phyloP scores from a whole-genome alignment of 1,140 invertebrate genomes.

The Neoseiulus cucumeris region DNA sequence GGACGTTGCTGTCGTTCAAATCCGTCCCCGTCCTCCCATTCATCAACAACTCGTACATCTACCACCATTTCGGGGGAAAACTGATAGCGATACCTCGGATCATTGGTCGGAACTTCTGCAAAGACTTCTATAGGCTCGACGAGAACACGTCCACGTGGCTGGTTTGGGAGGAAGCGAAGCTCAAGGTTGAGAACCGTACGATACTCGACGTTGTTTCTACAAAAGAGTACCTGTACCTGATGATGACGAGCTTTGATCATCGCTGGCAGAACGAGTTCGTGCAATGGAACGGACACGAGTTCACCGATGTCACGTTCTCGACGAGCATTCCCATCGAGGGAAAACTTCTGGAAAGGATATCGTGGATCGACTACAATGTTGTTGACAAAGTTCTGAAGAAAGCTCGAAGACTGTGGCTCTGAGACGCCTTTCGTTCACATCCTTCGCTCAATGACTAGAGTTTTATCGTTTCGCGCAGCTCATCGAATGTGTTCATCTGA shows the following conservation, averaged over 20 bases:
- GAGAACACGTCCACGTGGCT: not conserved
- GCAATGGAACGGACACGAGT: slow-evolving; percentile 9
- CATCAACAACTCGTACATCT: slow-evolving; percentile 9
- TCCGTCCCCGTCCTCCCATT: not conserved
- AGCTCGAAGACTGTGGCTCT: slow-evolving; percentile 3
- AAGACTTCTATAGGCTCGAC: not conserved
- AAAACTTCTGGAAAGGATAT: slow-evolving; percentile 1
- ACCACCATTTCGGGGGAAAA: not conserved
- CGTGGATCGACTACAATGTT: slow-evolving; percentile 8
- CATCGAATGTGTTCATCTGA: not conserved
- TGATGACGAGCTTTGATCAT: not conserved
- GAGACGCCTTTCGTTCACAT: not conserved
- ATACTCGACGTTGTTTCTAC: not conserved
- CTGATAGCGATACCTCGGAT: not conserved
- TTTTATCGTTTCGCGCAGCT: not conserved
- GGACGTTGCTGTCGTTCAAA: not conserved
- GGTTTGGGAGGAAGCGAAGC: not conserved
- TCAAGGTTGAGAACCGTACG: slow-evolving; percentile 2
- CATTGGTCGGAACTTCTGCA: slow-evolving; percentile 6
- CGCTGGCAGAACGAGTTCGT: slow-evolving; percentile 10
- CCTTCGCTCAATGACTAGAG: too few relatives aligned
- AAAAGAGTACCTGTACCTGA: not conserved
- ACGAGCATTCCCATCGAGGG: slow-evolving; percentile 7
- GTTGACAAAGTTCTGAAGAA: not conserved
- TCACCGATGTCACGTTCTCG: not conserved